These are phyloP conservation scores for Stictonetta naevosa DNA, from an alignment of 2,113 vertebrate species.

Conservation along the genomic window DNA sequence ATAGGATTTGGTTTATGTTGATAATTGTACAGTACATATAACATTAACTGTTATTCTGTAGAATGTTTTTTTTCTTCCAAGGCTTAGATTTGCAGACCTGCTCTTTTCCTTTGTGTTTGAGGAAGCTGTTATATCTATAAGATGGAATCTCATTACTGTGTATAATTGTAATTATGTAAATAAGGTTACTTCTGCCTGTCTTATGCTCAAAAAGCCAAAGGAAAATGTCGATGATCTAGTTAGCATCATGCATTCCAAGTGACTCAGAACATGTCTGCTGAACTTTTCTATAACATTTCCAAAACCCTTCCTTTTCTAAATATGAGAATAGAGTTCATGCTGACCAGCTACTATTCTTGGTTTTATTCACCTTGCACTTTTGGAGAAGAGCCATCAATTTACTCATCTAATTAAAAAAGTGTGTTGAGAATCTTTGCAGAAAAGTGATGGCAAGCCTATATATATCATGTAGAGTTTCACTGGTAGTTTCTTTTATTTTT, in stretches of 20 bases:
- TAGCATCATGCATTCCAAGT: background rate
- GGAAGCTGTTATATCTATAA: constrained; percentile 31
- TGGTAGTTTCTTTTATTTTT: too few species aligned
- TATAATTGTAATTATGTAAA: constrained; percentile 68
- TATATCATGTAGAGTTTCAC: background rate
- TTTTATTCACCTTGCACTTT: background rate
- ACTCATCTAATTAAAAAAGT: background rate
- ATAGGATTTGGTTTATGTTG: background rate
- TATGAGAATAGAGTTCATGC: background rate
- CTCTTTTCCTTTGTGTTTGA: constrained; percentile 18
- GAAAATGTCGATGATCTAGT: constrained; percentile 31
- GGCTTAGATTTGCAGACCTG: background rate
- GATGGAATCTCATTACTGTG: constrained; percentile 45
- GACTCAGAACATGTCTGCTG: background rate
- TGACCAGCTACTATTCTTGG: background rate
- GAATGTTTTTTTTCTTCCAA: background rate
- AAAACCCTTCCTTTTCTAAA: background rate
- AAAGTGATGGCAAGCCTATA: background rate
- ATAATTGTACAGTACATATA: background rate
- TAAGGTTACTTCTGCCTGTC: constrained; percentile 51
- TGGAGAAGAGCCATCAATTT: background rate
- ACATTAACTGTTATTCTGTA: background rate
- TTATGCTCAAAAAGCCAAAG: constrained; percentile 42
- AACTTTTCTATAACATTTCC: background rate
- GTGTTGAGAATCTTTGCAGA: background rate